Conservation (phyloP, 2,113 vertebrate genomes). For the Macaca fascicularis region DNA sequence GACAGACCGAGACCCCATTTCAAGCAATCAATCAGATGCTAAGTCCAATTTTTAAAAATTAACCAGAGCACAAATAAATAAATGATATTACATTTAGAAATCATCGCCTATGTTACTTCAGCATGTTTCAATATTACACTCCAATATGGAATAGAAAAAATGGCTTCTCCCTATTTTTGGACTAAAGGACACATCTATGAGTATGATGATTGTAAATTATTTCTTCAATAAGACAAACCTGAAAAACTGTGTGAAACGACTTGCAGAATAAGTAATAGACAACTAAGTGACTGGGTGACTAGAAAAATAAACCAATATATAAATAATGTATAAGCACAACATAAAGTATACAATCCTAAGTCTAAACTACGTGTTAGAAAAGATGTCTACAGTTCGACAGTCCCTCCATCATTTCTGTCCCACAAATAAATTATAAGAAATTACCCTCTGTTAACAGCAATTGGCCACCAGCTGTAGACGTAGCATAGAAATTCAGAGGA, state of each 20-base stretch:
- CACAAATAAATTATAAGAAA: too few relatives aligned
- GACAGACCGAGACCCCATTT: too few relatives aligned
- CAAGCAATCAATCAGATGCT: neutral
- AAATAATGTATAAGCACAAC: too few relatives aligned
- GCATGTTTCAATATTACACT: neutral
- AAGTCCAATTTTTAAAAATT: neutral
- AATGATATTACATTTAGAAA: neutral
- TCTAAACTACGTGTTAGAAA: too few relatives aligned
- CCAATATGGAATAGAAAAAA: neutral
- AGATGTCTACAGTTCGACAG: too few relatives aligned
- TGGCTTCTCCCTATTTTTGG: neutral
- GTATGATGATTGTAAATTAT: neutral
- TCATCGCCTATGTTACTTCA: neutral
- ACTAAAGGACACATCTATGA: conserved; percentile 10
- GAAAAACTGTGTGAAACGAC: neutral
- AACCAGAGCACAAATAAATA: neutral
- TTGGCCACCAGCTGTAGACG: neutral
- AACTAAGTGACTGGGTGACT: too few relatives aligned
- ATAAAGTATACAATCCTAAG: too few relatives aligned
- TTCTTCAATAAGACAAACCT: conserved; percentile 8
- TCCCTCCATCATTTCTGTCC: too few relatives aligned
- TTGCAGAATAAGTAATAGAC: neutral
- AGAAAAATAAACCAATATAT: too few relatives aligned
- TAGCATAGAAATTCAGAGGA: neutral
- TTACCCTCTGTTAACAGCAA: too few relatives aligned